phyloP scores from a whole-genome alignment of 2,888 invertebrate species.

The Augochlorella aurata region DNA sequence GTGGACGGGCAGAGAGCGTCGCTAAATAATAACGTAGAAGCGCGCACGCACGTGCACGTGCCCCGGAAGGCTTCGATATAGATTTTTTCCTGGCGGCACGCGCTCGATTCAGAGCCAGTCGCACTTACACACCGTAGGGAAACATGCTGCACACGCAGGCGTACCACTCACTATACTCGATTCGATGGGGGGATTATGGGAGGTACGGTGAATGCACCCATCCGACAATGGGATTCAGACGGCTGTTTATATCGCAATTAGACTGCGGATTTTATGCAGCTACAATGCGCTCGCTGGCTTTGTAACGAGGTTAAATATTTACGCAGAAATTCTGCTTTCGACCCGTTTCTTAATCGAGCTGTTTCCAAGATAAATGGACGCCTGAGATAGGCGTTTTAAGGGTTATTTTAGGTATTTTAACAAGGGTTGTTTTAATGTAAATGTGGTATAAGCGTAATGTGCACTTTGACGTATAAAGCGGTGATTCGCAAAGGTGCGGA shows the following conservation, averaged over 20 bases:
- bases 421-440: no score
- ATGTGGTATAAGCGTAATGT: no score
- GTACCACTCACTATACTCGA: slow-evolving; percentile 12
- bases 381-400: no score
- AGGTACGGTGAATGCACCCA: slow-evolving; percentile 1
- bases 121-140: background rate
- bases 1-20: slow-evolving; percentile 14
- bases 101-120: slow-evolving; percentile 37
- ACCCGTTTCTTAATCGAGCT: background rate
- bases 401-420: no score
- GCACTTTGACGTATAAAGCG: no score
- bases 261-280: slow-evolving; percentile 9
- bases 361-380: no score
- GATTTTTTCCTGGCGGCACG: slow-evolving; percentile 54
- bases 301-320: background rate
- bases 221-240: slow-evolving; percentile 1
- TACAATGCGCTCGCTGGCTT: background rate
- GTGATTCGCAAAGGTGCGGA: no score
- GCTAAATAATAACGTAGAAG: slow-evolving; percentile 40
- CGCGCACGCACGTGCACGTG: slow-evolving; percentile 43
- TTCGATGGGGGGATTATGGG: slow-evolving; percentile 10
- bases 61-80: slow-evolving; percentile 47
- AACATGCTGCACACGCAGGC: background rate
- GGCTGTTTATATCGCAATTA: slow-evolving; percentile 12
- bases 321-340: background rate